These are phyloP conservation scores for Drosophila pegasa DNA, from an alignment of 2,888 invertebrate genomes.

Conservation along the genomic window DNA sequence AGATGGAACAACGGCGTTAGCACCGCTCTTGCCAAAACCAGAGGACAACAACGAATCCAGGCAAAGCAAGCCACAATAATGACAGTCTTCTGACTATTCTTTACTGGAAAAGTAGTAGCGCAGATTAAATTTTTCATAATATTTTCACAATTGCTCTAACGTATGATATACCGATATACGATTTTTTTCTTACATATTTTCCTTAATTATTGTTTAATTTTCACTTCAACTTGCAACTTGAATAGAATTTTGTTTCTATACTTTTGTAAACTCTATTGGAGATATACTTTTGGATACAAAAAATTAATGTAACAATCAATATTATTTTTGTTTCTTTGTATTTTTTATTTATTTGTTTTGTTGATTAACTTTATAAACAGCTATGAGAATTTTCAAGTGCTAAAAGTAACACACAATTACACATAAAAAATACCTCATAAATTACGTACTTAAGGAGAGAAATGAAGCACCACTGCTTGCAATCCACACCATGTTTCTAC, in stretches of 20 bases:
- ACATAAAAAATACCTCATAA: constrained; percentile 61
- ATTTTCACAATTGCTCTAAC: constrained; percentile 27
- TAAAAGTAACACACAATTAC: constrained; percentile 32
- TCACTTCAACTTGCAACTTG: constrained; percentile 25
- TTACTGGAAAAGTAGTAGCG: constrained; percentile 32
- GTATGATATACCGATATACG: constrained; percentile 13
- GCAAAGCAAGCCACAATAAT: constrained; percentile 66
- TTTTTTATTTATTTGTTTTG: not conserved
- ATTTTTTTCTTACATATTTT: constrained; percentile 39
- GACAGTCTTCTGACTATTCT: constrained; percentile 31
- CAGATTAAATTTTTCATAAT: constrained; percentile 30
- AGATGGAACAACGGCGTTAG: constrained; percentile 64
- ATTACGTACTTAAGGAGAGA: constrained; percentile 62
- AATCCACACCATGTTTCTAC: constrained; percentile 29
- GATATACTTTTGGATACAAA: constrained; percentile 16
- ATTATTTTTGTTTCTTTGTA: not conserved
- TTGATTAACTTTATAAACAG: not conserved
- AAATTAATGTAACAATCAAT: constrained; percentile 15
- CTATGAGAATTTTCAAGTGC: constrained; percentile 20
- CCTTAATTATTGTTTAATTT: constrained; percentile 32
- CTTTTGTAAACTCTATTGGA: constrained; percentile 25
- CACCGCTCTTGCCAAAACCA: constrained; percentile 73
- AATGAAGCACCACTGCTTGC: constrained; percentile 34
- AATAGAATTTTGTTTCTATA: constrained; percentile 29
- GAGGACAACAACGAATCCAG: constrained; percentile 49